Conservation (phyloP, 2,113 vertebrate species). For the Brachyistius frenatus region DNA sequence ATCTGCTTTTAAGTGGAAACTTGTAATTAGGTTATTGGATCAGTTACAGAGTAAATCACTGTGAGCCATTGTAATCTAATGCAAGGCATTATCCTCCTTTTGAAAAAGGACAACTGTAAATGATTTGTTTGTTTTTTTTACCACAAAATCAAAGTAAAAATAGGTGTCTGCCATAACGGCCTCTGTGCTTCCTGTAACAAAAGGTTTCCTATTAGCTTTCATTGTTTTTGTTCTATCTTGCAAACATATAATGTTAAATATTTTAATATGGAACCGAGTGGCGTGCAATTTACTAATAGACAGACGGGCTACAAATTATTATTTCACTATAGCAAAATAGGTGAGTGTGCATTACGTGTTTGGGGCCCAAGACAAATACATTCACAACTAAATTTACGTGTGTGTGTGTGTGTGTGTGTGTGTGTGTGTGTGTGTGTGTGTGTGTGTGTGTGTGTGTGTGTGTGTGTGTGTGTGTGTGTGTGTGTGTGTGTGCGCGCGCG, state of each 20-base stretch:
- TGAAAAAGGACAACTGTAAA: background rate
- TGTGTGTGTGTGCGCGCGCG: constrained; percentile 31
- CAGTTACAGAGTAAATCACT: constrained; percentile 8
- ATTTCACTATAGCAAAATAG: too few relatives aligned
- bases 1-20: constrained; percentile 32
- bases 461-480: constrained; percentile 31
- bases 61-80: constrained; percentile 11
- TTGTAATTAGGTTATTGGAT: constrained; percentile 43
- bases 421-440: background rate
- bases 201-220: background rate
- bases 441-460: background rate
- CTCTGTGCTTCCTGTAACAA: background rate
- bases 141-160: background rate
- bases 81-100: background rate
- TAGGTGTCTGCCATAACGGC: background rate
- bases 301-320: too few relatives aligned
- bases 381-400: background rate
- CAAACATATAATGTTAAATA: background rate
- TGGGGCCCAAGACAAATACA: background rate
- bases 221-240: background rate
- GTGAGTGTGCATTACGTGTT: too few relatives aligned
- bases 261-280: background rate
- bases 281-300: too few relatives aligned
- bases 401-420: too few relatives aligned
- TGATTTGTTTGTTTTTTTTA: constrained; percentile 1